Base-by-base conservation (phyloP, 2,797 vertebrate genomes). In the Oryzias dopingdopingensis region DNA sequence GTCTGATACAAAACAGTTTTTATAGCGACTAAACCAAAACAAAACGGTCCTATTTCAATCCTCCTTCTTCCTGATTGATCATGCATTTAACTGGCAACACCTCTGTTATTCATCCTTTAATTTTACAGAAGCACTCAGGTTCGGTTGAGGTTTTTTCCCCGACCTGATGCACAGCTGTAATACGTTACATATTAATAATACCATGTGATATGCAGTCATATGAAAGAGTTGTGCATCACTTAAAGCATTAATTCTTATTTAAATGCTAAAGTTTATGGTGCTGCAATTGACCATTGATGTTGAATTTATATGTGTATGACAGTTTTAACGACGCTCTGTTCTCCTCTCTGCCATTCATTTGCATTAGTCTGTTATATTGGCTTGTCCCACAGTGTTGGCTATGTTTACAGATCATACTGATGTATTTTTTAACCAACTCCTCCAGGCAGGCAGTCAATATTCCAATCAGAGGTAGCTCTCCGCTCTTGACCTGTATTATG, bases 341-440 rank as follows among this genome's bases (percentile, higher is more conserved):
- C 55, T 65, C 72, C 58, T 66, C 68, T 72, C 65, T 48, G 26
- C 67, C 65, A 63, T 84, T 80, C 71, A 76, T 87, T 86, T 77
- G 57, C 70, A 87, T 86, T 78, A 84, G 65, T 43, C 52, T 23
- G 72, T 43, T 53, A 56, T 64, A 64, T 79, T 55, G 73, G 69
- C 70, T 45, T 80, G 64, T 54, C 62, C 51, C 42, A 59, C 53
- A 77, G 60, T 44, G 5, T 49, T 48, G 49, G 69, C 76, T 49
- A 57, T 79, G 80, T 82, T 85, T 83, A 84, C 82, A 70, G 77
- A 84, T 85, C 81, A 82, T n/a, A 57, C 84, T 85, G 85, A 89
- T 83, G 80, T 68, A 83, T 87, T 85, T 80, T 22, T 87, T 77
- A 20, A 69, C 70, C 57, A 64, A 82, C 76, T 72, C 67, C 29